Conservation (phyloP, 2,113 vertebrate species). For the Corvus moneduloides region DNA sequence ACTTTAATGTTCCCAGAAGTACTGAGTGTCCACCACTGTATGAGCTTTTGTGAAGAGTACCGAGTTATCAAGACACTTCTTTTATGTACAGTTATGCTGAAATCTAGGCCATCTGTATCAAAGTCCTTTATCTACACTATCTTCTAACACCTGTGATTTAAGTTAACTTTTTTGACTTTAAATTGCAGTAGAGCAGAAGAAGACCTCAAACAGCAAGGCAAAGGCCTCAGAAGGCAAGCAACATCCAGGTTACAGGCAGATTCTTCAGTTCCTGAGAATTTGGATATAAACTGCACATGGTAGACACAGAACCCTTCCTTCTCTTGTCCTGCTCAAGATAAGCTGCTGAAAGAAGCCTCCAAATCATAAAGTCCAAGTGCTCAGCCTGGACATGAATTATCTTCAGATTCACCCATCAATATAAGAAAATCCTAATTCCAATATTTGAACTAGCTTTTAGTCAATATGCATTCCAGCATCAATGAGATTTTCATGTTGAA, state of each 20-base stretch:
- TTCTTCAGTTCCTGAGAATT: not conserved
- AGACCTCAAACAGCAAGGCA: not conserved
- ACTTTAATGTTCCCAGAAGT: not conserved
- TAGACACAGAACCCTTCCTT: not conserved
- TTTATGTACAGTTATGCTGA: not conserved
- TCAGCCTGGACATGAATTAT: not conserved
- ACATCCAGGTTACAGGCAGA: not conserved
- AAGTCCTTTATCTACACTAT: not conserved
- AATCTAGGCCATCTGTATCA: not conserved
- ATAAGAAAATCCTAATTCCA: not conserved
- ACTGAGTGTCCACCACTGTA: accelerated
- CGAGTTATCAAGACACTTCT: not conserved
- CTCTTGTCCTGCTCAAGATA: not conserved
- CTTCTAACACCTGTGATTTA: not conserved
- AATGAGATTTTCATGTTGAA: not conserved
- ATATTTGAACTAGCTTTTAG: not conserved
- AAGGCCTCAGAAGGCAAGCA: not conserved
- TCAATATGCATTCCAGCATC: not conserved
- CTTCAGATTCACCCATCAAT: not conserved
- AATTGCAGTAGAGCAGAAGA: not conserved
- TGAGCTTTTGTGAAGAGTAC: not conserved
- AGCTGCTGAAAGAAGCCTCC: not conserved
- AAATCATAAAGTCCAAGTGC: not conserved
- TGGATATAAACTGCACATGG: not conserved
- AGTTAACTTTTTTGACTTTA: not conserved